phyloP scores from a whole-genome alignment of 2,888 invertebrate genomes.

The Malthinus flaveolus region DNA sequence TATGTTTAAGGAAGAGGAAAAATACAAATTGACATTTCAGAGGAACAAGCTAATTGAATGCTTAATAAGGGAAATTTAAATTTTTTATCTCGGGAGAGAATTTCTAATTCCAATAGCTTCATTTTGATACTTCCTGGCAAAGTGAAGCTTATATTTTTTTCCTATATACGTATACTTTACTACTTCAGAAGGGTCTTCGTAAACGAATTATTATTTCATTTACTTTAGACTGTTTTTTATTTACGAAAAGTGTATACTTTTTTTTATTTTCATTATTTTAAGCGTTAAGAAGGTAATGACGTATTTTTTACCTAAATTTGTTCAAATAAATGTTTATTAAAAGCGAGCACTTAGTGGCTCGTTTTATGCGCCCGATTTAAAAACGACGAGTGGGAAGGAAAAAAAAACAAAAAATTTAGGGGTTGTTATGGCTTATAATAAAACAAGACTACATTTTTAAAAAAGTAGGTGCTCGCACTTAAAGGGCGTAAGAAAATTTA shows the following conservation, averaged over 20 bases:
- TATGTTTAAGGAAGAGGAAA: constrained; percentile 33
- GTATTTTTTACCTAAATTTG: not conserved
- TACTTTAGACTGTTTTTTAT: constrained; percentile 6
- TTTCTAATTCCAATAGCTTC: constrained; percentile 30
- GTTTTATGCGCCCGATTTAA: not conserved
- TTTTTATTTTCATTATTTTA: constrained; percentile 4
- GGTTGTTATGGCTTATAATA: no score
- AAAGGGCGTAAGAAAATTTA: constrained; percentile 41
- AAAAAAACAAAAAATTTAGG: no score
- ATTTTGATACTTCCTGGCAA: constrained; percentile 28
- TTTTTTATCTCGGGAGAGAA: constrained; percentile 24
- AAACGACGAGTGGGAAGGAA: not conserved
- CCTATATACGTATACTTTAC: not conserved
- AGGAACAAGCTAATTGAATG: constrained; percentile 36
- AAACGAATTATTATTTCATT: constrained; percentile 8
- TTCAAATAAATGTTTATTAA: not conserved
- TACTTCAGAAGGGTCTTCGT: constrained; percentile 3
- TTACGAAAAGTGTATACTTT: constrained; percentile 4
- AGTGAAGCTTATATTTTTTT: constrained; percentile 16
- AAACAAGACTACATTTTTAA: no score
- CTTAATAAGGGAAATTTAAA: constrained; percentile 33
- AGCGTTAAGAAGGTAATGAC: constrained; percentile 1
- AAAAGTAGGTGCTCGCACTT: constrained; percentile 8
- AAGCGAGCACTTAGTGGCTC: not conserved
- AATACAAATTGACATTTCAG: constrained; percentile 39